These are phyloP conservation scores for Yoshiicerus persimilis DNA, from an alignment of 1,140 invertebrate genomes.

Conservation along the genomic window DNA sequence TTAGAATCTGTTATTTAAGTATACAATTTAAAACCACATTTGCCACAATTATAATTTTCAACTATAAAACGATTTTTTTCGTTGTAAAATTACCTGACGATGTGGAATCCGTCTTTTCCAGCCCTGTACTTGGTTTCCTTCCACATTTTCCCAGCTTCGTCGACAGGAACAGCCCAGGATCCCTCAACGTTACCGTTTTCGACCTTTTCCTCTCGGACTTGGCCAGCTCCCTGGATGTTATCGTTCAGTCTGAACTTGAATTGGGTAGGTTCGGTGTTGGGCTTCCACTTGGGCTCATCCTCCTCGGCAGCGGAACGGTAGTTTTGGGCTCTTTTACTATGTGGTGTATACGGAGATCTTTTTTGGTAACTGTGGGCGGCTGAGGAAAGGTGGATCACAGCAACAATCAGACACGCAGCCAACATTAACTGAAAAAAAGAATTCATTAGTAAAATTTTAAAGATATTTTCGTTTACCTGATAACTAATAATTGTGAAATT, in stretches of 20 bases:
- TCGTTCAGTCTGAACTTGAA: slow-evolving; percentile 30
- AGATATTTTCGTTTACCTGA: background rate
- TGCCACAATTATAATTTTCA: no score
- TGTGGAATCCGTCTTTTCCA: slow-evolving; percentile 30
- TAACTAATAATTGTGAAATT: background rate
- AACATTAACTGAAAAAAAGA: background rate
- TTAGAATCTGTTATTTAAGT: background rate
- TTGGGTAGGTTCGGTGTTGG: background rate
- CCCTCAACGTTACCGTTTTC: slow-evolving; percentile 18
- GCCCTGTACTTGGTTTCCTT: slow-evolving; percentile 15
- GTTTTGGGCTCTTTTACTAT: background rate
- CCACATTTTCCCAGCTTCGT: background rate
- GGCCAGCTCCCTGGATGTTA: slow-evolving; percentile 34
- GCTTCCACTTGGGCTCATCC: background rate
- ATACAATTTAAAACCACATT: background rate
- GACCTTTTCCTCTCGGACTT: slow-evolving; percentile 19
- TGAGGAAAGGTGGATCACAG: background rate
- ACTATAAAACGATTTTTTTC: no score
- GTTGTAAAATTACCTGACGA: slow-evolving; percentile 28
- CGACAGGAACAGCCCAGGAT: background rate
- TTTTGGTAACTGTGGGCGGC: background rate
- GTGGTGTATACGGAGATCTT: background rate
- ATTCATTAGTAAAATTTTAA: background rate
- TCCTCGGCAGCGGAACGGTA: background rate
- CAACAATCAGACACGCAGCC: background rate